phyloP scores from a whole-genome alignment of 2,797 vertebrate genomes.

The Naso thynnoides region DNA sequence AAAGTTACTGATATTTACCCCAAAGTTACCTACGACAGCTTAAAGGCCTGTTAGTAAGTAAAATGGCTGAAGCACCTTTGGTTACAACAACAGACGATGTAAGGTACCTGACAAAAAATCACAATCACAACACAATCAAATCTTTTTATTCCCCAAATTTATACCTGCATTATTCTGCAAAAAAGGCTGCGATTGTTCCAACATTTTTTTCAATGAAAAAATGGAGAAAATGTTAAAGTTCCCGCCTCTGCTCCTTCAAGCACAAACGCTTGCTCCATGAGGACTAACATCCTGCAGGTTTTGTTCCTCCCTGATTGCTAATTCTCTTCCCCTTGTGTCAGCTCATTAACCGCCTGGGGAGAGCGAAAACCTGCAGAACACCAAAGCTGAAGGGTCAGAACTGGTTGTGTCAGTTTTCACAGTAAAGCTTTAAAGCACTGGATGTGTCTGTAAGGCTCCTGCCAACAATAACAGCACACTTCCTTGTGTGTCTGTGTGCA shows the following conservation, averaged over 20 bases:
- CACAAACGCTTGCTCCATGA: slow-evolving; percentile 28
- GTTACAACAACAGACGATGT: too few species aligned
- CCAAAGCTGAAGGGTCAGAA: slow-evolving; percentile 9
- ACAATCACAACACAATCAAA: too few species aligned
- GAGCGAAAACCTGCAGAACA: slow-evolving; percentile 41
- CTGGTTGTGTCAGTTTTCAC: slow-evolving; percentile 1
- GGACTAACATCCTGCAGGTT: slow-evolving; percentile 46
- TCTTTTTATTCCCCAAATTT: too few species aligned
- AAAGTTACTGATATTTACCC: too few species aligned
- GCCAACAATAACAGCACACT: not conserved
- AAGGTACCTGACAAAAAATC: too few species aligned
- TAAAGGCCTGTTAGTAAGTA: too few species aligned
- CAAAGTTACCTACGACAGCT: too few species aligned
- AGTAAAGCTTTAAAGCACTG: not conserved
- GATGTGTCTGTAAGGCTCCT: not conserved
- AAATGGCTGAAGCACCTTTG: too few species aligned
- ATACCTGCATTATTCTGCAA: not conserved
- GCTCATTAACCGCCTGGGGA: slow-evolving; percentile 62
- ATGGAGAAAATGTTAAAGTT: not conserved
- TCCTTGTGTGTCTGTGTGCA: not conserved
- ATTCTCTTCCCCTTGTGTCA: slow-evolving; percentile 54
- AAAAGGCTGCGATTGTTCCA: not conserved
- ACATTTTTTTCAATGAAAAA: too few species aligned
- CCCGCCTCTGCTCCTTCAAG: slow-evolving; percentile 26
- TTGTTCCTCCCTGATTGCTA: slow-evolving; percentile 63